Conservation (phyloP, 1,140 invertebrate species). For the Drosophila ohnishii region DNA sequence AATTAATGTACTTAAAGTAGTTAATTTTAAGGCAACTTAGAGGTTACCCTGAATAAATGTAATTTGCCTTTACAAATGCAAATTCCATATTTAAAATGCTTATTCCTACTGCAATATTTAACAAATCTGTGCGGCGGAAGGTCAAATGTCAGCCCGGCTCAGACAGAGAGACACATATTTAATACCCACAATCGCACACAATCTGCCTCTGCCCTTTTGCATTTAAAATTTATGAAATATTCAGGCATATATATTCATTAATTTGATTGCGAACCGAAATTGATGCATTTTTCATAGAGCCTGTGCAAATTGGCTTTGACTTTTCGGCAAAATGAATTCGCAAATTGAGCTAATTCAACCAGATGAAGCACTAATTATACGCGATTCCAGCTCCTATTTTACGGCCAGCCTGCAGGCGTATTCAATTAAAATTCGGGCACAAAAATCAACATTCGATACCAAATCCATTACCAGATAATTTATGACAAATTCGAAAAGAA, state of each 20-base stretch:
- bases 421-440: constrained; percentile 33
- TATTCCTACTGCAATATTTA: constrained; percentile 57
- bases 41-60: not conserved
- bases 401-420: not conserved
- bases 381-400: not conserved
- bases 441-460: constrained; percentile 63
- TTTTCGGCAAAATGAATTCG: constrained; percentile 27
- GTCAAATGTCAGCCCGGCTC: constrained; percentile 31
- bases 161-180: constrained; percentile 24
- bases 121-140: constrained; percentile 30
- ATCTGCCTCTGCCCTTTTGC: constrained; percentile 6
- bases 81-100: constrained; percentile 2
- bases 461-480: constrained; percentile 40
- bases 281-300: constrained; percentile 41
- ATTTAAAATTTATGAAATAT: constrained; percentile 43
- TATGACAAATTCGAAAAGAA: constrained; percentile 48
- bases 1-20: not conserved
- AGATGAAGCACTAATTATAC: constrained; percentile 33
- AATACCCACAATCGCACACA: constrained; percentile 49
- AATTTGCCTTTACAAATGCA: not conserved
- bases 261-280: constrained; percentile 43
- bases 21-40: not conserved
- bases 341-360: constrained; percentile 39
- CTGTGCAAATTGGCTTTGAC: constrained; percentile 28
- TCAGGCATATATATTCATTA: constrained; percentile 47